These are phyloP conservation scores for Clarias magur DNA, from an alignment of 2,113 vertebrate species.

Conservation along the genomic window DNA sequence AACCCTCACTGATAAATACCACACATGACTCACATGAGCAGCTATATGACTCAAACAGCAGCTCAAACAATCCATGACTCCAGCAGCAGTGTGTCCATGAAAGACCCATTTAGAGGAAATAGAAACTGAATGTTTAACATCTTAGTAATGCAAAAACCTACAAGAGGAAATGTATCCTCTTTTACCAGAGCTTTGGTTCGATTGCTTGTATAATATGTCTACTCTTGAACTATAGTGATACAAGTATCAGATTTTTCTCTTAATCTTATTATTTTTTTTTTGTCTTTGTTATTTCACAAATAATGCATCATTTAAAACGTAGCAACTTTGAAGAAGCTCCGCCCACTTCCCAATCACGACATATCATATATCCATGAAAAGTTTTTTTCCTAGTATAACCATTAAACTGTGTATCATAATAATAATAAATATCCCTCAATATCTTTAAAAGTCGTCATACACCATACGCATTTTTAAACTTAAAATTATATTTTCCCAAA, in stretches of 20 bases:
- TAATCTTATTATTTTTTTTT: not conserved
- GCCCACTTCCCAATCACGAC: not conserved
- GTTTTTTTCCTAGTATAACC: not conserved
- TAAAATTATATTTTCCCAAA: not conserved
- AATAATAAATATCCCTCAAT: not conserved
- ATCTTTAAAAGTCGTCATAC: not conserved
- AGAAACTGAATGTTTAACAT: not conserved
- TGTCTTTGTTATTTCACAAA: not conserved
- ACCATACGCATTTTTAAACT: not conserved
- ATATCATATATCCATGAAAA: not conserved
- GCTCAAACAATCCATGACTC: constrained; percentile 11
- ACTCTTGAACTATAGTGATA: not conserved
- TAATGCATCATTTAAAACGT: not conserved
- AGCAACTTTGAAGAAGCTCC: not conserved
- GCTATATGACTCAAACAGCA: constrained; percentile 46
- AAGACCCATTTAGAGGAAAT: not conserved
- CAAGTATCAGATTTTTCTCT: not conserved
- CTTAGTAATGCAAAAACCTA: not conserved
- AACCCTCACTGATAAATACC: constrained; percentile 51
- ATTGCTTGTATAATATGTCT: not conserved
- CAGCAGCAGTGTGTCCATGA: constrained; percentile 17
- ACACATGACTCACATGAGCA: constrained; percentile 57
- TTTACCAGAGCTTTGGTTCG: not conserved
- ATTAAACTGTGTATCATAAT: not conserved
- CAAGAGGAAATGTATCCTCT: not conserved